Conservation (phyloP, 2,113 vertebrate species). For the Pollimyrus isidori region DNA sequence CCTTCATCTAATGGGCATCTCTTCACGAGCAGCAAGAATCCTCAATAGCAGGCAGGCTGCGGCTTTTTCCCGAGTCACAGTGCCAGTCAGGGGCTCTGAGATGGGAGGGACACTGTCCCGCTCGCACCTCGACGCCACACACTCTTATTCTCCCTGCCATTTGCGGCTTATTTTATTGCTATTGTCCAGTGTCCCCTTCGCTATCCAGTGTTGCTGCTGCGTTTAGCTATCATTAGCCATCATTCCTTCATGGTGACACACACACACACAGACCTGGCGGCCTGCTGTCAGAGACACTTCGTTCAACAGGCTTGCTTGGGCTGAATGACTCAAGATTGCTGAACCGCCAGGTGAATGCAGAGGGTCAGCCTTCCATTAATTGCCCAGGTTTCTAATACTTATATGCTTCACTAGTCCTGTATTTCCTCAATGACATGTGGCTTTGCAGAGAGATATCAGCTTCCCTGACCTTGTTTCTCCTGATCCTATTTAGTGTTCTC, state of each 20-base stretch:
- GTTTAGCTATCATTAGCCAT: background rate
- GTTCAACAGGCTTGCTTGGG: background rate
- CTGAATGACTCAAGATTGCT: background rate
- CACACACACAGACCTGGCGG: background rate
- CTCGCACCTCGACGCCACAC: background rate
- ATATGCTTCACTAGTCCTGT: constrained; percentile 6
- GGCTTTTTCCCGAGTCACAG: background rate
- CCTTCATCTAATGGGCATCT: background rate
- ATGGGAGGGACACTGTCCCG: background rate
- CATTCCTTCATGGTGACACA: background rate
- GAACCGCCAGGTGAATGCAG: constrained; percentile 37
- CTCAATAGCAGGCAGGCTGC: background rate
- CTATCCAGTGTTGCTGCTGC: background rate
- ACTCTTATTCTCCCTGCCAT: background rate
- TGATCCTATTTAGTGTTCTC: background rate
- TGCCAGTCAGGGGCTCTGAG: background rate
- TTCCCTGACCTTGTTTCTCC: background rate
- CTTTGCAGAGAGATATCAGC: background rate
- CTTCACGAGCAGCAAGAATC: background rate
- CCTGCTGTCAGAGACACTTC: background rate
- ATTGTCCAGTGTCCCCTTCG: background rate
- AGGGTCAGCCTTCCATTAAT: constrained; percentile 56
- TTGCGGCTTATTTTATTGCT: background rate
- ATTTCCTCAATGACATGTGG: background rate
- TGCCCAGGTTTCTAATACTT: constrained; percentile 59